Evolutionary conservation across 2,888 invertebrate species (phyloP), one percentile per base, ranked within the genome.

Genomic region (Pegoplata infirma): DNA sequence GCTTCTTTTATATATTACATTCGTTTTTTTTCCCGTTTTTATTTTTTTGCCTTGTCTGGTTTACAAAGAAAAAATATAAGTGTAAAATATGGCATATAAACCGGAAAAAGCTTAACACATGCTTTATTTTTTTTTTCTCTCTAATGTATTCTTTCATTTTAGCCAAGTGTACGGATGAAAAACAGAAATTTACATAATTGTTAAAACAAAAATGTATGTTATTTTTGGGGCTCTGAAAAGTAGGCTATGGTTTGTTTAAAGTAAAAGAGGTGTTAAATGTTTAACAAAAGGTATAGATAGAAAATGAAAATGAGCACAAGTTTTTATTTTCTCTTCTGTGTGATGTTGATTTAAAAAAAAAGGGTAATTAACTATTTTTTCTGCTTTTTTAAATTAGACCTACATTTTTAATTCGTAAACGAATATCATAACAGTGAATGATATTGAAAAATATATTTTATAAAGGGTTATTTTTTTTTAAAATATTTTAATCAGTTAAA

Each of bases 31-130:
- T 25, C 21, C 19, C 5, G 36, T 46, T 8, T 44, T 1, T n/a
- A 5, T 14, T 28, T 16, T 19, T 47, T 67, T 32, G 28, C 10
- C 1, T 23, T 59, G 17, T 28, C 19, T n/a, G 59, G 46, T 36
- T 46, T 25, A 46, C 25, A 59, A 47, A 17, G 47, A 16, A 19
- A 17, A 32, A 51, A 36, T 25, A 51, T 23, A 58, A 61, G 36
- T 67, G 53, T 55, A 16, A 58, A 67, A 74, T 53, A 67, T 59
- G 59, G 55, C 55, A 47, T 25, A 21, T 56, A 63, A 49, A 40
- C 14, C 21, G 49, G 56, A 21, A 46, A 64, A 49, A 63, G n/a
- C 23, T 19, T 16, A 58, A 47, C 46, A 25, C 36, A 46, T 59
- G 55, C 16, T 44, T 71, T 72, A 8, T 44, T 44, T 21, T 49